Evolutionary conservation across 2,797 vertebrate species (phyloP).

Genomic region (Clarias fuscus): DNA sequence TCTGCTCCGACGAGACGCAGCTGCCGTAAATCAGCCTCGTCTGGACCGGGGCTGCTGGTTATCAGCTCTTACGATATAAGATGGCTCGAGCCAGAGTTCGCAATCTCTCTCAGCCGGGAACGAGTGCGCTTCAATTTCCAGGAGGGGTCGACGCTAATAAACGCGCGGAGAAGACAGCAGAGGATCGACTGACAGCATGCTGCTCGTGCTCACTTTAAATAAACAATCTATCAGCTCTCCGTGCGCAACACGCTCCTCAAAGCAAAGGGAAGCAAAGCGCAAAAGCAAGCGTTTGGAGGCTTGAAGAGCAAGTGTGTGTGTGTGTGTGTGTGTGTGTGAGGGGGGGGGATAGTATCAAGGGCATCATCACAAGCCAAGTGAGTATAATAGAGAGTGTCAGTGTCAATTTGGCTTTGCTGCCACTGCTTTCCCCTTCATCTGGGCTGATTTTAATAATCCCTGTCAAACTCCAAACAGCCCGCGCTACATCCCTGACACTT

Average conservation of each 20-base stretch:
- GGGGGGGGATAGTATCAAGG: slow-evolving; percentile 78
- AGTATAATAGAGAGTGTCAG: slow-evolving; percentile 96
- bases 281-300: neutral
- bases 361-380: slow-evolving; percentile 91
- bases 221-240: slow-evolving; percentile 69
- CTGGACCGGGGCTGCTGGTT: slow-evolving; percentile 66
- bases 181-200: slow-evolving; percentile 60
- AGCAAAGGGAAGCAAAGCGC: slow-evolving; percentile 30
- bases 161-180: slow-evolving; percentile 62
- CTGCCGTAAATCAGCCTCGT: slow-evolving; percentile 64
- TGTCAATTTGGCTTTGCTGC: slow-evolving; percentile 94
- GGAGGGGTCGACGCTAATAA: slow-evolving; percentile 64
- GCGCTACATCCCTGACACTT: slow-evolving; percentile 90
- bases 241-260: slow-evolving; percentile 14
- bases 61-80: slow-evolving; percentile 56
- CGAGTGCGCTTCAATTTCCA: slow-evolving; percentile 62
- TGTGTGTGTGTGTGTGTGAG: too few relatives aligned
- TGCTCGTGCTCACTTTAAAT: slow-evolving; percentile 71
- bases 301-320: neutral
- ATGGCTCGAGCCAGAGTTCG: slow-evolving; percentile 46
- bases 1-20: slow-evolving; percentile 64
- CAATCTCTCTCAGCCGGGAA: slow-evolving; percentile 46
- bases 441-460: slow-evolving; percentile 99
- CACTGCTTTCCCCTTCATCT: slow-evolving; percentile 85
- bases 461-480: slow-evolving; percentile 96